Evolutionary conservation across 2,888 invertebrate species (phyloP).

Genomic region (Harpalus rubripes): DNA sequence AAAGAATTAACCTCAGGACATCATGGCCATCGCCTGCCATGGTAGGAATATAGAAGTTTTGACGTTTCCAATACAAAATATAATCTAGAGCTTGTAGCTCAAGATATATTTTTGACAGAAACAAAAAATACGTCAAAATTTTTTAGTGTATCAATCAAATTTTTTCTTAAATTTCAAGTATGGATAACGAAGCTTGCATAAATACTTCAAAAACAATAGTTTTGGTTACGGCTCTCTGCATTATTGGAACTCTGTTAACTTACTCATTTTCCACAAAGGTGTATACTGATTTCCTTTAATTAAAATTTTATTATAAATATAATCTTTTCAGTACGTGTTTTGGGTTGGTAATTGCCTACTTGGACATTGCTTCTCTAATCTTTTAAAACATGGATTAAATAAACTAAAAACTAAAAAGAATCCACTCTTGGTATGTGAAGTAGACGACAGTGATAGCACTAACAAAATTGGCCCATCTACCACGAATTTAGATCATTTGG

Average conservation of each 20-base stretch:
- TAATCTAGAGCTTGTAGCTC: neutral
- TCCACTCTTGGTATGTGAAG: neutral
- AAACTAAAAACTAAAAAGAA: constrained; percentile 1
- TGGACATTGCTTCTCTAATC: constrained; percentile 24
- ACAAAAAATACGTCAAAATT: constrained; percentile 23
- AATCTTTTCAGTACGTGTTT: constrained; percentile 16
- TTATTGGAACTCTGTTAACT: constrained; percentile 25
- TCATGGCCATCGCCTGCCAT: no score
- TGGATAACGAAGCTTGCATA: constrained; percentile 3
- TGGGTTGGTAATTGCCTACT: constrained; percentile 38
- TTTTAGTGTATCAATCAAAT: constrained; percentile 12
- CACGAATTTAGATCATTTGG: neutral
- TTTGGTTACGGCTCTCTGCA: neutral
- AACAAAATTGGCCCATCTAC: neutral
- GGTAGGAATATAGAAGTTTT: no score
- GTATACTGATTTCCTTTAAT: neutral
- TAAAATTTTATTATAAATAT: neutral
- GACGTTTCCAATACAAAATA: no score
- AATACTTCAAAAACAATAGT: constrained; percentile 16
- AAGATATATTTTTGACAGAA: constrained; percentile 16
- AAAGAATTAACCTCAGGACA: no score
- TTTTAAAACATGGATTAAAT: constrained; percentile 40
- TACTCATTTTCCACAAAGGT: constrained; percentile 39
- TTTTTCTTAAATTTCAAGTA: neutral
- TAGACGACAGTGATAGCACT: neutral